Conservation (phyloP, 2,113 vertebrate genomes). For the Propithecus coquereli region DNA sequence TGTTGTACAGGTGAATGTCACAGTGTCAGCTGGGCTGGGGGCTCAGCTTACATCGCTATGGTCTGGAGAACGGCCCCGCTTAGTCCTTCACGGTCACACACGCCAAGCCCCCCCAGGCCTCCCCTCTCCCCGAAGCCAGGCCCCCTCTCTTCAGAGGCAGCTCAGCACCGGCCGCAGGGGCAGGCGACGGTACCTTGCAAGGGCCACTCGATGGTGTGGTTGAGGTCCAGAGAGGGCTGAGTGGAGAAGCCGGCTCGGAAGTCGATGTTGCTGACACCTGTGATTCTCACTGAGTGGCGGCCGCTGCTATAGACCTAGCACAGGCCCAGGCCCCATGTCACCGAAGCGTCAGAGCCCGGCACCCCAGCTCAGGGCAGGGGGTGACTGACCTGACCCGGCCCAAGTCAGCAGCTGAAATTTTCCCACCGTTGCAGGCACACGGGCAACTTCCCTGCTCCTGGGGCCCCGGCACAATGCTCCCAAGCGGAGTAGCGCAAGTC, state of each 20-base stretch:
- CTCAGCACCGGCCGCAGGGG: fast-evolving
- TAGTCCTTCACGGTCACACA: fast-evolving
- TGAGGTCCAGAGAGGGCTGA: constrained; percentile 82
- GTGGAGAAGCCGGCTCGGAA: constrained; percentile 91
- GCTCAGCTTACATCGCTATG: not conserved
- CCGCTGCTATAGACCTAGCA: constrained; percentile 89
- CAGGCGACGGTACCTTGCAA: constrained; percentile 83
- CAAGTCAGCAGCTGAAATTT: not conserved
- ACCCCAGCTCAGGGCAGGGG: not conserved
- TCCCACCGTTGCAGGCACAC: fast-evolving
- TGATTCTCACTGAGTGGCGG: constrained; percentile 92
- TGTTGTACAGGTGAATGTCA: not conserved
- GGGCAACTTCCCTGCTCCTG: not conserved
- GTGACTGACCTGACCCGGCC: fast-evolving
- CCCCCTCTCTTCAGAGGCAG: not conserved
- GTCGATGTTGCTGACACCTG: constrained; percentile 89
- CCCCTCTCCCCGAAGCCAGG: not conserved
- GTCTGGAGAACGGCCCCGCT: not conserved
- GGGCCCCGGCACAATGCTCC: not conserved
- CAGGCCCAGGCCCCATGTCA: not conserved
- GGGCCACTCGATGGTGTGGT: constrained; percentile 86
- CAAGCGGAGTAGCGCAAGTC: not conserved
- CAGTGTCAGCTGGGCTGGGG: not conserved
- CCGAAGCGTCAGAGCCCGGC: not conserved
- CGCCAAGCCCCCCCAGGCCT: no score